phyloP scores from a whole-genome alignment of 2,888 invertebrate species.

The Tupiocoris notatus region DNA sequence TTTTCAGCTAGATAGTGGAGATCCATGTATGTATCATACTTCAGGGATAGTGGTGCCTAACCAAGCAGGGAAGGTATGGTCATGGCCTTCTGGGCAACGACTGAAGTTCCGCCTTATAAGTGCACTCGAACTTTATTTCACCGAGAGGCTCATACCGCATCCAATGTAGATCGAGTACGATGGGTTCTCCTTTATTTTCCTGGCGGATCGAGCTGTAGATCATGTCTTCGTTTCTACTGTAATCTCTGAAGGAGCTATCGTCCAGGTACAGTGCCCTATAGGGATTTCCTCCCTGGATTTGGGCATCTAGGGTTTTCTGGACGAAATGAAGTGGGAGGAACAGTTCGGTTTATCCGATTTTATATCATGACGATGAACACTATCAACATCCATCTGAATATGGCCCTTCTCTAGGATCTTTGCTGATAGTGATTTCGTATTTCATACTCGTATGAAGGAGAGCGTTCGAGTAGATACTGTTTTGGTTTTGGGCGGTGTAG shows the following conservation, averaged over 20 bases:
- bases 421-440: slow-evolving; percentile 3
- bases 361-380: slow-evolving; percentile 28
- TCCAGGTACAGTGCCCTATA: neutral
- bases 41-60: neutral
- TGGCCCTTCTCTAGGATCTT: slow-evolving; percentile 41
- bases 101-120: neutral
- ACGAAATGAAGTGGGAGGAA: slow-evolving; percentile 22
- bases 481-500: slow-evolving; percentile 22
- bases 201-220: neutral
- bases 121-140: neutral
- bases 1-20: neutral
- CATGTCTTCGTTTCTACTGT: neutral
- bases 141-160: neutral
- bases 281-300: too few relatives aligned
- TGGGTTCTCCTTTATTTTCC: too few relatives aligned
- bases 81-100: neutral
- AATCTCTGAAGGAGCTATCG: neutral
- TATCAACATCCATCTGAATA: slow-evolving; percentile 40
- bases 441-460: slow-evolving; percentile 27
- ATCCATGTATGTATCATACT: neutral
- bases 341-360: neutral
- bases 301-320: neutral
- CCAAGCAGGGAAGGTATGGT: neutral
- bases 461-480: slow-evolving; percentile 9
- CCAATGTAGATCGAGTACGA: slow-evolving; percentile 10